These are phyloP conservation scores for Artemia sp. DNA, from an alignment of 2,888 invertebrate species.

Conservation along the genomic window DNA sequence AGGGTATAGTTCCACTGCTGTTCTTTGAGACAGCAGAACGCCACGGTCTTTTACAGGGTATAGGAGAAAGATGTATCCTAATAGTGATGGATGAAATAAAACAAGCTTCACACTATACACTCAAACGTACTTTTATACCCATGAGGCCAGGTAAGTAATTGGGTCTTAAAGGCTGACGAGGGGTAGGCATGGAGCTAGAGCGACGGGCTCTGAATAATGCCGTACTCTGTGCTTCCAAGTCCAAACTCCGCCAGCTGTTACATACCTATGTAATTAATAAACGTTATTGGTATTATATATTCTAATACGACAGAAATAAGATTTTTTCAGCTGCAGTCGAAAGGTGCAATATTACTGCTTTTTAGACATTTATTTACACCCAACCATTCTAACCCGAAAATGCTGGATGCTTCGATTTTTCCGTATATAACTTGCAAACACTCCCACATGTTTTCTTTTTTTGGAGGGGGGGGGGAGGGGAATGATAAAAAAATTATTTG, in stretches of 20 bases:
- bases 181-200: slow-evolving; percentile 37
- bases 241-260: slow-evolving; percentile 37
- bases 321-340: background rate
- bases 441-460: too few relatives aligned
- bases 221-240: slow-evolving; percentile 31
- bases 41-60: too few relatives aligned
- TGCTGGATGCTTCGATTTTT: background rate
- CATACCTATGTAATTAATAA: slow-evolving; percentile 1
- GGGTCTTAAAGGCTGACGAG: slow-evolving; percentile 24
- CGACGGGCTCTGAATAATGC: slow-evolving; percentile 33
- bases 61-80: too few relatives aligned
- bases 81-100: too few relatives aligned
- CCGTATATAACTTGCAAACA: too few relatives aligned
- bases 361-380: background rate
- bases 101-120: background rate
- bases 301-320: background rate
- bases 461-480: too few relatives aligned
- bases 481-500: too few relatives aligned
- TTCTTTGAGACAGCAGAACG: too few relatives aligned
- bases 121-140: slow-evolving; percentile 9
- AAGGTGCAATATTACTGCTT: background rate
- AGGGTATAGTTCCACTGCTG: too few relatives aligned
- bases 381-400: background rate
- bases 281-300: background rate
- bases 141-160: slow-evolving; percentile 7